These are phyloP conservation scores for Eriocheir sinensis DNA, from an alignment of 1,140 invertebrate genomes.

Conservation along the genomic window DNA sequence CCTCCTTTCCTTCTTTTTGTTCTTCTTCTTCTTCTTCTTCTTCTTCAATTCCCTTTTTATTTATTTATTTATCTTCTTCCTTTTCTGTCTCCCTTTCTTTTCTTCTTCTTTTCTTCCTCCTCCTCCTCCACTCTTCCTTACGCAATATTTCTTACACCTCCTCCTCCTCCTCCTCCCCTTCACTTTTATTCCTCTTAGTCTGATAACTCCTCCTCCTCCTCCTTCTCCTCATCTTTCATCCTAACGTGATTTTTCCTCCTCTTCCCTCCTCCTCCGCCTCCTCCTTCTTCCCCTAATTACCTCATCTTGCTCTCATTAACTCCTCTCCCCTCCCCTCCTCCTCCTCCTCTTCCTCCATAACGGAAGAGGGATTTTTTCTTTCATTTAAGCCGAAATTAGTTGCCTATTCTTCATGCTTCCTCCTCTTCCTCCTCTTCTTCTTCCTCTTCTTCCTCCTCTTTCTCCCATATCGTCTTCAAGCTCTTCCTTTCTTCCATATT, in stretches of 20 bases:
- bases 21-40: not conserved
- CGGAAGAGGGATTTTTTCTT: no score
- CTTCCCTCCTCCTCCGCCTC: not conserved
- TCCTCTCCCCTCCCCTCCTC: not conserved
- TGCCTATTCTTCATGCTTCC: not conserved
- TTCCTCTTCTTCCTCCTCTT: no score
- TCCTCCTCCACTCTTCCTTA: not conserved
- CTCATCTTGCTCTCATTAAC: no score
- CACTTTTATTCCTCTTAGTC: no score
- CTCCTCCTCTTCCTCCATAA: not conserved
- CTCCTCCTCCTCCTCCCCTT: not conserved
- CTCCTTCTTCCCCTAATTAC: not conserved
- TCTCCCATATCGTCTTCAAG: not conserved
- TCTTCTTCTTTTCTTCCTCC: no score
- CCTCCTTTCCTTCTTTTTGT: not conserved
- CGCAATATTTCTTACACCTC: no score
- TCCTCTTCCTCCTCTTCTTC: not conserved
- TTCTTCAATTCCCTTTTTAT: not conserved
- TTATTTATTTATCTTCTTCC: no score
- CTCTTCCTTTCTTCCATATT: not conserved
- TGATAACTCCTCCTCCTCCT: not conserved
- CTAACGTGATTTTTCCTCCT: not conserved
- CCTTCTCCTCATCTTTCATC: not conserved
- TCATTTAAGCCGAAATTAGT: no score
- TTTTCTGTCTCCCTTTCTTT: not conserved